A percentile compares a stretch with the other conserved stretches of the same genome.
These are phyloP conservation scores for Trichechus manatus DNA, from an alignment of 2,113 vertebrate genomes.

Conservation along the genomic window DNA sequence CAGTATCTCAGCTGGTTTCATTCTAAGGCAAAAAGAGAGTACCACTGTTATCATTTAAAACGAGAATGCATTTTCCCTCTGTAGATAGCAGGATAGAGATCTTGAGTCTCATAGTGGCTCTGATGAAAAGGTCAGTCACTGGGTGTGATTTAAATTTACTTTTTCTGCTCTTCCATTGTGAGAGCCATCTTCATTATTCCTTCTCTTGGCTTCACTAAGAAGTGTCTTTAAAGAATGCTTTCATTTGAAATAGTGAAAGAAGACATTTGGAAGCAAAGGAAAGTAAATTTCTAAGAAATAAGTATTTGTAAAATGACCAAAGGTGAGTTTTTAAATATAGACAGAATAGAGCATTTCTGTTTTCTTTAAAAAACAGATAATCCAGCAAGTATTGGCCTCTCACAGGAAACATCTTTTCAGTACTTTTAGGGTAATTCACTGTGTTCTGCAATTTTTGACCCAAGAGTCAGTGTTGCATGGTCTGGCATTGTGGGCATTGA, in stretches of 20 bases:
- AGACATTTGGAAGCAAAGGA: not conserved
- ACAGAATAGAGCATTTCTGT: not conserved
- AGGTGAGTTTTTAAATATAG: not conserved
- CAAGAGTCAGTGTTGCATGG: not conserved
- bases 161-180: not conserved
- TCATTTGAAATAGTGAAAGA: conserved; percentile 4
- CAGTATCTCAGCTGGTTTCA: not conserved
- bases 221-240: not conserved
- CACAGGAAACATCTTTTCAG: not conserved
- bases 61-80: not conserved
- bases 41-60: not conserved
- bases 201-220: not conserved
- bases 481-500: not conserved
- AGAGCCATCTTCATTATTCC: not conserved
- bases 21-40: not conserved
- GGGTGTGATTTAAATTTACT: not conserved
- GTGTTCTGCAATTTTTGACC: not conserved
- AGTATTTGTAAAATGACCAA: not conserved
- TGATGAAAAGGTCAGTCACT: not conserved
- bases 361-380: not conserved
- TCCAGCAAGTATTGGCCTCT: not conserved
- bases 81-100: not conserved
- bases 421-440: not conserved
- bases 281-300: conserved; percentile 49
- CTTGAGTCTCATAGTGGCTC: not conserved